Percentiles rank a stretch among this genome's conserved stretches.
These are phyloP conservation scores for Myodes glareolus DNA, from an alignment of 2,113 vertebrate genomes.

Conservation along the genomic window DNA sequence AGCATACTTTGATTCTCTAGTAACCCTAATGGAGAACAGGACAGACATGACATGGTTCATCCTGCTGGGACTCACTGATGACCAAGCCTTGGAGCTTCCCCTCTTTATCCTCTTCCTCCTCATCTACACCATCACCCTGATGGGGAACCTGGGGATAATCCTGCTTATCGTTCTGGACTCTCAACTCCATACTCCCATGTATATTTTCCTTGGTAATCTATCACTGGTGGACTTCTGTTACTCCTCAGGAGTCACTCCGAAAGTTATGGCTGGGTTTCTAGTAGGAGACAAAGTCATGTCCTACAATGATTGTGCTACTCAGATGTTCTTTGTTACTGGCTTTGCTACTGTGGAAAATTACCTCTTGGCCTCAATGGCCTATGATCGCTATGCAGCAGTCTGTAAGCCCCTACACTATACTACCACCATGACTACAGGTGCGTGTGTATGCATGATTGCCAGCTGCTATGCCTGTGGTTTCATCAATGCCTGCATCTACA, in stretches of 20 bases:
- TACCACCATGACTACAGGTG: not conserved
- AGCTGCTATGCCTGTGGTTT: slow-evolving; percentile 55
- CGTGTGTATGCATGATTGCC: not conserved
- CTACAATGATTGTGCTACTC: slow-evolving; percentile 23
- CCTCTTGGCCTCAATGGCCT: slow-evolving; percentile 64
- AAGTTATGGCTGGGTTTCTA: not conserved
- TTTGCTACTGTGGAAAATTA: slow-evolving; percentile 66
- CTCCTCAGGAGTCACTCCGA: slow-evolving; percentile 52
- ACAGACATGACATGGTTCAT: slow-evolving; percentile 31
- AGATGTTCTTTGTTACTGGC: slow-evolving; percentile 52
- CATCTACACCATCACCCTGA: slow-evolving; percentile 33
- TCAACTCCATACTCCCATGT: slow-evolving; percentile 55
- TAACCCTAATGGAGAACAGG: not conserved
- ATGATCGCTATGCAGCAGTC: slow-evolving; percentile 3
- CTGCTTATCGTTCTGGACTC: not conserved
- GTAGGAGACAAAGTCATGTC: not conserved
- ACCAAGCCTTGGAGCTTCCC: not conserved
- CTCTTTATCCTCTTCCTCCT: slow-evolving; percentile 43
- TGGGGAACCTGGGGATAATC: slow-evolving; percentile 52
- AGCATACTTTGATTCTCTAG: not conserved
- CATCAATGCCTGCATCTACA: slow-evolving; percentile 44
- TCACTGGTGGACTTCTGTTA: slow-evolving; percentile 61
- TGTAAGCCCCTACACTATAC: slow-evolving; percentile 61
- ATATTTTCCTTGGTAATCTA: slow-evolving; percentile 60
- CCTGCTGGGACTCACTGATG: slow-evolving; percentile 49